A percentile compares a stretch with the other conserved stretches of the same genome.
phyloP scores from a whole-genome alignment of 37 sponge, comb jelly and placozoan species.

The Eunapius fragilis region DNA sequence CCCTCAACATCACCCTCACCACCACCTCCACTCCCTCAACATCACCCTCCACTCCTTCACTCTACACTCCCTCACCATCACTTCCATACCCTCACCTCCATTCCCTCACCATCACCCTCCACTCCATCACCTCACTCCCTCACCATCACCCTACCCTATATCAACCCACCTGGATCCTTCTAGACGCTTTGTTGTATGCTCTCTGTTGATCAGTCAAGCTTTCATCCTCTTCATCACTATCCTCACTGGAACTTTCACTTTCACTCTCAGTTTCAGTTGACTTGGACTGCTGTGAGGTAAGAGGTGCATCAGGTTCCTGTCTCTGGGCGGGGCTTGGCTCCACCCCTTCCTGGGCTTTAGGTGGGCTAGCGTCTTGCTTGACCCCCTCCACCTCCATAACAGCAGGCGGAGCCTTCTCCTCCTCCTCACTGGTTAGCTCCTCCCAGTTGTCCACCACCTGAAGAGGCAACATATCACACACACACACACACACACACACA shows the following conservation, averaged over 20 bases:
- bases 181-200: slow-evolving; percentile 29
- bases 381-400: neutral
- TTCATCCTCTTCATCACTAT: slow-evolving; percentile 20
- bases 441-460: slow-evolving; percentile 26
- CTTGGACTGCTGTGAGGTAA: neutral
- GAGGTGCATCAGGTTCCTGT: neutral
- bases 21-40: too few relatives aligned
- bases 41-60: too few relatives aligned
- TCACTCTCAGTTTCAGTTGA: neutral
- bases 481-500: too few relatives aligned
- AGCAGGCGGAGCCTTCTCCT: neutral
- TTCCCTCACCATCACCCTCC: too few relatives aligned
- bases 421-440: slow-evolving; percentile 17
- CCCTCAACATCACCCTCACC: too few relatives aligned
- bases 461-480: too few relatives aligned
- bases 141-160: neutral
- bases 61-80: neutral
- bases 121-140: neutral
- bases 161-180: slow-evolving; percentile 41
- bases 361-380: neutral
- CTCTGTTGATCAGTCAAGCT: slow-evolving; percentile 20
- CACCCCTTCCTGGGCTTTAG: neutral
- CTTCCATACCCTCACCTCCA: neutral
- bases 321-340: neutral
- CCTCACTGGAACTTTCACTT: slow-evolving; percentile 9